Percentiles rank a stretch among this genome's conserved stretches.
phyloP scores from a whole-genome alignment of 35 echinoderm and acorn worm genomes.

The Chiridota heheva region DNA sequence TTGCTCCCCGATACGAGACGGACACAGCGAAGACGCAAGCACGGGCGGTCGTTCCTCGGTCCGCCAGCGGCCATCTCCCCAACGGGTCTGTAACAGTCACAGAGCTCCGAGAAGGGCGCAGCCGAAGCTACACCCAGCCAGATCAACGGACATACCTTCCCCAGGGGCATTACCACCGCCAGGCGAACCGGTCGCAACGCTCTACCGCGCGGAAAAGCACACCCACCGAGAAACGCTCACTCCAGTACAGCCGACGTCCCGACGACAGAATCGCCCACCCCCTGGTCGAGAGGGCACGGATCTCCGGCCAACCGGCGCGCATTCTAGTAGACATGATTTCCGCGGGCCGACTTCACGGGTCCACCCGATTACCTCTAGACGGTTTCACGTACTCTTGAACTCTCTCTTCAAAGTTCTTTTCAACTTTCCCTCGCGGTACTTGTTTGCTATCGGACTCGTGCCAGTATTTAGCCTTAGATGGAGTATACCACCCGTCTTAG shows the following conservation, averaged over 20 bases:
- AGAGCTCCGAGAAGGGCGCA: too few relatives aligned
- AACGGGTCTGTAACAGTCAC: too few relatives aligned
- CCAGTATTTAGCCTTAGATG: constrained; percentile 80
- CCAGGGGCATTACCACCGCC: too few relatives aligned
- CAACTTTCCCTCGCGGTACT: constrained; percentile 71
- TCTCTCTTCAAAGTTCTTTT: constrained; percentile 91
- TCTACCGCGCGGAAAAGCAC: too few relatives aligned
- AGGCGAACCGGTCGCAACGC: too few relatives aligned
- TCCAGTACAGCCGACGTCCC: neutral
- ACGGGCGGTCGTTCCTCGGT: too few relatives aligned
- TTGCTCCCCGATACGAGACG: too few relatives aligned
- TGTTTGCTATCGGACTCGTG: constrained; percentile 71
- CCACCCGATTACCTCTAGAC: constrained; percentile 57
- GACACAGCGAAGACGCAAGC: too few relatives aligned
- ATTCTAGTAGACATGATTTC: neutral
- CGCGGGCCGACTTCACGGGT: neutral
- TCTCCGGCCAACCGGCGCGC: neutral
- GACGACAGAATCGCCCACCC: neutral
- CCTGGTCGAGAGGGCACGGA: neutral
- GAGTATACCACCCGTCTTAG: constrained; percentile 80
- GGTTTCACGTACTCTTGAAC: constrained; percentile 80
- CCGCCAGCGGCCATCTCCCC: too few relatives aligned
- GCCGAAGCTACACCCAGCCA: too few relatives aligned
- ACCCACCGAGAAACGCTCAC: too few relatives aligned
- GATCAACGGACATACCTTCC: too few relatives aligned